Evolutionary conservation across 2,888 invertebrate genomes (phyloP).

Genomic region (Harpagoxenus sublaevis): DNA sequence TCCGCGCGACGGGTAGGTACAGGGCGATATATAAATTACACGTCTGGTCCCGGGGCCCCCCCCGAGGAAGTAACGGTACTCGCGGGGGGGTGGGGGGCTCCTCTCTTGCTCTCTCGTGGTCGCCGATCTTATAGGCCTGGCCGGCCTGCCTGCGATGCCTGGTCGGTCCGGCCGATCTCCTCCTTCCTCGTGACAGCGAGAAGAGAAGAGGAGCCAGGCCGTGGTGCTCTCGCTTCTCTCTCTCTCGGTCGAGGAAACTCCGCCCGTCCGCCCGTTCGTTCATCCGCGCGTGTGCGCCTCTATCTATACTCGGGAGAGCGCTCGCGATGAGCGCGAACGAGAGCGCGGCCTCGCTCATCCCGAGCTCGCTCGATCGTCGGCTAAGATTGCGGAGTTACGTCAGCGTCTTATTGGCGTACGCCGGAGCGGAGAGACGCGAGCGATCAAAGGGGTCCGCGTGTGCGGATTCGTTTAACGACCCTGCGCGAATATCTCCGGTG

Average conservation of each 20-base stretch:
- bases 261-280: constrained; percentile 35
- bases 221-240: constrained; percentile 34
- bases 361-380: constrained; percentile 79
- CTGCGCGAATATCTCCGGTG: constrained; percentile 66
- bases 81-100: constrained; percentile 45
- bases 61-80: constrained; percentile 83
- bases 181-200: constrained; percentile 78
- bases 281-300: constrained; percentile 23
- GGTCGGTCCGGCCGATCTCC: constrained; percentile 55
- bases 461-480: constrained; percentile 80
- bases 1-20: constrained; percentile 71
- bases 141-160: constrained; percentile 15
- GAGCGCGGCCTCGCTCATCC: constrained; percentile 50
- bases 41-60: constrained; percentile 82
- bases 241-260: constrained; percentile 61
- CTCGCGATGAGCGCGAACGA: constrained; percentile 55
- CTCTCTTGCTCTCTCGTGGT: constrained; percentile 64
- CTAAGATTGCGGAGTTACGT: constrained; percentile 84
- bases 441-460: constrained; percentile 80
- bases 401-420: constrained; percentile 83
- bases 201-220: constrained; percentile 70
- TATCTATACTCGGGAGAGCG: constrained; percentile 42
- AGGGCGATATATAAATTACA: constrained; percentile 85
- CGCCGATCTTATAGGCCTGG: constrained; percentile 75
- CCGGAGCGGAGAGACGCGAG: constrained; percentile 72